Evolutionary conservation across 2,888 invertebrate genomes (phyloP).

Genomic region (Platycheirus albimanus): DNA sequence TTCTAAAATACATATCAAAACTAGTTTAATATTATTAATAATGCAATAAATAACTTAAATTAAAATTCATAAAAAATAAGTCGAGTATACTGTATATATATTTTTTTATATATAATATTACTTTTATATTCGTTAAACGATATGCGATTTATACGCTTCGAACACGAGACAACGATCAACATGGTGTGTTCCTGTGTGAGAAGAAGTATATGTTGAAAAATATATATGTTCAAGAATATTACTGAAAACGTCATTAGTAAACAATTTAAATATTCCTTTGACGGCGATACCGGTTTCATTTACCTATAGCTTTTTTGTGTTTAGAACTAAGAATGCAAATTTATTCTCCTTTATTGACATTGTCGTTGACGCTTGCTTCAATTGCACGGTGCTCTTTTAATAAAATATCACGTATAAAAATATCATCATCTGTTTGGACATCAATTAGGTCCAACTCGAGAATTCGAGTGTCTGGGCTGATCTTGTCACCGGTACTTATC

Average conservation of each 20-base stretch:
- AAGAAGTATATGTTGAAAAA: too few species aligned
- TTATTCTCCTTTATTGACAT: background rate
- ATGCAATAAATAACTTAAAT: constrained; percentile 55
- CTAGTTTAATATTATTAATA: background rate
- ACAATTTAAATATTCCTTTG: constrained; percentile 12
- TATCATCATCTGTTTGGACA: constrained; percentile 87
- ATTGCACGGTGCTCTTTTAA: constrained; percentile 86
- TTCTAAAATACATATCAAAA: constrained; percentile 40
- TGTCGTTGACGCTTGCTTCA: constrained; percentile 39
- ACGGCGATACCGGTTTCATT: constrained; percentile 44
- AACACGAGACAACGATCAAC: constrained; percentile 32
- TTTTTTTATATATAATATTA: background rate
- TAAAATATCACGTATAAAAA: constrained; percentile 87
- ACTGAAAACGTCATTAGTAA: constrained; percentile 18
- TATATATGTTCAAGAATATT: too few species aligned
- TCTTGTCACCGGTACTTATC: constrained; percentile 86
- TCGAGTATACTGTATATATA: constrained; percentile 18
- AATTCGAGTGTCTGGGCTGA: constrained; percentile 85
- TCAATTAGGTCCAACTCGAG: constrained; percentile 88
- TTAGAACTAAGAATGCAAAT: background rate
- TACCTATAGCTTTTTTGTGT: constrained; percentile 13
- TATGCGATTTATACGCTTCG: constrained; percentile 23
- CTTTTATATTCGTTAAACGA: constrained; percentile 14
- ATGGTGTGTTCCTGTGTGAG: constrained; percentile 9
- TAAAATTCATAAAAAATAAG: constrained; percentile 42